A percentile compares a stretch with the other conserved stretches of the same genome.
Evolutionary conservation across 2,888 invertebrate species (phyloP).

Genomic region (Andrena trimmerana): DNA sequence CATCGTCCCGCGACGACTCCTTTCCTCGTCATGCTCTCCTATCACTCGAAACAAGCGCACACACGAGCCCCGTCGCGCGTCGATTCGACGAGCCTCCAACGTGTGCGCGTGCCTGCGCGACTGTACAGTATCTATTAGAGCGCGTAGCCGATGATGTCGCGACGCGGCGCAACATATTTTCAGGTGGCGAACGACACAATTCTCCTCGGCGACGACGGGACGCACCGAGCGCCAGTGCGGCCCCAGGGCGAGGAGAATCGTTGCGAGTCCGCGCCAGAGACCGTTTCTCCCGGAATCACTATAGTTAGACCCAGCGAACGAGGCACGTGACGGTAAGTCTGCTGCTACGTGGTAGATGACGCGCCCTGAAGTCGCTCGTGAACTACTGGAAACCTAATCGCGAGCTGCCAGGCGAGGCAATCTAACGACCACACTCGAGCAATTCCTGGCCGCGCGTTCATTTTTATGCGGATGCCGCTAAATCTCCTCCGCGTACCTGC

Average conservation of each 20-base stretch:
- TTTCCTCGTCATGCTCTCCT: constrained; percentile 42
- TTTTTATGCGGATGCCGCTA: constrained; percentile 6
- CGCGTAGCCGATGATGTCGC: constrained; percentile 74
- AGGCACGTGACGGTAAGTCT: constrained; percentile 56
- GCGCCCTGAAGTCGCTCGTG: constrained; percentile 43
- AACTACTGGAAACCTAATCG: constrained; percentile 44
- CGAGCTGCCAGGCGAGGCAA: constrained; percentile 14
- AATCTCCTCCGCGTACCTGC: not conserved
- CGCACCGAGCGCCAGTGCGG: constrained; percentile 19
- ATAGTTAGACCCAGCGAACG: constrained; percentile 60
- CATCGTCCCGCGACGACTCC: constrained; percentile 20
- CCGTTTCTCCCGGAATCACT: constrained; percentile 54
- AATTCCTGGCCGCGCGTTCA: constrained; percentile 12
- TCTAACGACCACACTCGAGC: constrained; percentile 9
- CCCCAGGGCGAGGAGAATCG: constrained; percentile 39
- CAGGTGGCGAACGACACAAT: constrained; percentile 56
- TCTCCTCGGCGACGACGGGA: constrained; percentile 38
- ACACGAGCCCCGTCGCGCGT: not conserved
- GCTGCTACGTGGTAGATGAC: constrained; percentile 34
- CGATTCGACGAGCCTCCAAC: not conserved
- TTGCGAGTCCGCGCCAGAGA: constrained; percentile 55
- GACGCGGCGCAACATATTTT: constrained; percentile 74
- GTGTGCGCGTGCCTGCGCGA: not conserved
- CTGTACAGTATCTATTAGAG: constrained; percentile 19
- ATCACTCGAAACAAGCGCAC: not conserved